Conservation (phyloP, 2,113 vertebrate genomes). For the Lagopus leucura region DNA sequence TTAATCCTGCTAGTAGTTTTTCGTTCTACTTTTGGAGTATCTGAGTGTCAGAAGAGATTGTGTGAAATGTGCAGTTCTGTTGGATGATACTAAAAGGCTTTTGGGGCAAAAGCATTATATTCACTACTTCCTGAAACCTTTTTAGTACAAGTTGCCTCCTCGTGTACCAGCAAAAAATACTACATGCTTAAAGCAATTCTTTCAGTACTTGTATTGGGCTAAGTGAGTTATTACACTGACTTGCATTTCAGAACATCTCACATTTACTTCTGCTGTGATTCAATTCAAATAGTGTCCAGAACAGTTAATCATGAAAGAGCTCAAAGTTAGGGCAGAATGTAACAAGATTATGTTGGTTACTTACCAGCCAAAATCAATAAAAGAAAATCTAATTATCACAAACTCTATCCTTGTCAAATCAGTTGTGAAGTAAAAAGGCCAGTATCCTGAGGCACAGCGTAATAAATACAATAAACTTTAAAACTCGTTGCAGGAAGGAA, state of each 20-base stretch:
- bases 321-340: neutral
- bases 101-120: neutral
- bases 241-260: neutral
- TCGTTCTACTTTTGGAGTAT: neutral
- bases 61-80: neutral
- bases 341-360: slow-evolving; percentile 28
- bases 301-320: neutral
- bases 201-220: neutral
- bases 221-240: neutral
- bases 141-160: neutral
- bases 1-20: neutral
- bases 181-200: neutral
- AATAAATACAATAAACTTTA: slow-evolving; percentile 30
- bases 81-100: neutral
- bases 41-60: neutral
- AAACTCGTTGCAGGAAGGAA: slow-evolving; percentile 3
- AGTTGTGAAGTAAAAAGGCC: slow-evolving; percentile 12
- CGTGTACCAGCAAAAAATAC: neutral
- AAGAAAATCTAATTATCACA: slow-evolving; percentile 23
- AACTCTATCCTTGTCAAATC: slow-evolving; percentile 23
- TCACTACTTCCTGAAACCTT: neutral
- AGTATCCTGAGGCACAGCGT: neutral
- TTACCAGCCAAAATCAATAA: slow-evolving; percentile 17
- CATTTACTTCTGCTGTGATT: neutral
- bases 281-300: neutral